Evolutionary conservation across 2,888 invertebrate genomes (phyloP), one percentile per base, ranked within the genome.

Genomic region (Encarsia formosa): DNA sequence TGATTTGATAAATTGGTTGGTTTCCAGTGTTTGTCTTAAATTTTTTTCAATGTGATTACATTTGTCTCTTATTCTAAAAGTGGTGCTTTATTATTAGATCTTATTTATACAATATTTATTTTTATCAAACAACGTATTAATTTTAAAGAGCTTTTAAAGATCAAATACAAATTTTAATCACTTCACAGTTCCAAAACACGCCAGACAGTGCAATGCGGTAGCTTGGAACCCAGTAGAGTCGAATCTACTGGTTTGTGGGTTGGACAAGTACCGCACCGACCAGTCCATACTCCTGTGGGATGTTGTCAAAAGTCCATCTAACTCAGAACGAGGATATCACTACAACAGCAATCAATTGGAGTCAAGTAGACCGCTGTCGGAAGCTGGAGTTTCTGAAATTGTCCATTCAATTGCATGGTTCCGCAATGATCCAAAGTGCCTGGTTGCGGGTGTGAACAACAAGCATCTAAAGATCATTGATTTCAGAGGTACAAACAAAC

Each of bases 281-380:
- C 86, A 87, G 70, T 91, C 91, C 52, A 84, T 96, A 34, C 78
- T 91, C 6, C 79, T 96, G 40, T 97, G 95, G 94, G 95, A 97
- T 73, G 85, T 91, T 15, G 71, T 75, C 37, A 80, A 79, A 61
- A 76, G 77, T 63, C 73, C 79, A 1, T 63, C 68, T 23, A 68
- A 61, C 43, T 69, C 73, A 0, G 73, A 74, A 29, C 66, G 75
- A 23, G 63, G 61, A 24, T 67, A 70, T 59, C 71, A 71, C 53
- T 70, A 71, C 39, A 61, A 64, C 31, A 61, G 68, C 2, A 77
- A 71, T 62, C 79, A 69, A 70, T 73, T 66, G 50, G 84, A 84
- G 54, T 65, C 78, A 1, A 67, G 78, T 1, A 78, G 80, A 59
- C 87, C 88, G 0, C 65, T 86, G 4, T 79, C 84, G 6, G 91